Percentiles rank a stretch among this genome's conserved stretches.
Evolutionary conservation across 2,888 invertebrate genomes (phyloP).

Genomic region (Trissoscelio sp.): DNA sequence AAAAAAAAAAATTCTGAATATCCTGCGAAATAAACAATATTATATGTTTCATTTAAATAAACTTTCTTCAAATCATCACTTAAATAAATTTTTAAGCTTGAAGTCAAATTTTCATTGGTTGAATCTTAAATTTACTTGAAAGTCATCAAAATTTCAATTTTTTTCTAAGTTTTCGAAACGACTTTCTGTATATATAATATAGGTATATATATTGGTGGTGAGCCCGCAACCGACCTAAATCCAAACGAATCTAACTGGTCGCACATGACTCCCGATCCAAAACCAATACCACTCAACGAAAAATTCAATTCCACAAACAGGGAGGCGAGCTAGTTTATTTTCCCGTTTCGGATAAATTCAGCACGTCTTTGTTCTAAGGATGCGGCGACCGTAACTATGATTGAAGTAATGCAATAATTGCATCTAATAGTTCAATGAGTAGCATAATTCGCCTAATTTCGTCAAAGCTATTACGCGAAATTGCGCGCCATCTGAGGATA

Average conservation of each 20-base stretch:
- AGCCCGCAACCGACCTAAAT: no score
- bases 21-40: no score
- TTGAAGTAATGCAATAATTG: conserved; percentile 61
- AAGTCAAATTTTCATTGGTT: no score
- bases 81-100: no score
- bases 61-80: no score
- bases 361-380: conserved; percentile 46
- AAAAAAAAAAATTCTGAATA: no score
- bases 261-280: conserved; percentile 1
- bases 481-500: conserved; percentile 56
- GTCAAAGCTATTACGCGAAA: conserved; percentile 60
- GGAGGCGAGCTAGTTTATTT: neutral
- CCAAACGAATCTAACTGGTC: neutral
- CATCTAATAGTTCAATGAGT: conserved; percentile 66
- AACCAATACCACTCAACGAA: conserved; percentile 6
- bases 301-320: conserved; percentile 23
- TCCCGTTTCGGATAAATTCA: conserved; percentile 13
- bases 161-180: no score
- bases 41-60: no score
- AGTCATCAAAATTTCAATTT: no score
- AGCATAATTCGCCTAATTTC: conserved; percentile 58
- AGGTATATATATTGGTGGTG: no score
- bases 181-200: no score
- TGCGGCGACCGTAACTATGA: conserved; percentile 50
- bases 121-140: no score